Evolutionary conservation across 2,113 vertebrate species (phyloP), one percentile per base, ranked within the genome.

Genomic region (Pseudopodoces humilis): DNA sequence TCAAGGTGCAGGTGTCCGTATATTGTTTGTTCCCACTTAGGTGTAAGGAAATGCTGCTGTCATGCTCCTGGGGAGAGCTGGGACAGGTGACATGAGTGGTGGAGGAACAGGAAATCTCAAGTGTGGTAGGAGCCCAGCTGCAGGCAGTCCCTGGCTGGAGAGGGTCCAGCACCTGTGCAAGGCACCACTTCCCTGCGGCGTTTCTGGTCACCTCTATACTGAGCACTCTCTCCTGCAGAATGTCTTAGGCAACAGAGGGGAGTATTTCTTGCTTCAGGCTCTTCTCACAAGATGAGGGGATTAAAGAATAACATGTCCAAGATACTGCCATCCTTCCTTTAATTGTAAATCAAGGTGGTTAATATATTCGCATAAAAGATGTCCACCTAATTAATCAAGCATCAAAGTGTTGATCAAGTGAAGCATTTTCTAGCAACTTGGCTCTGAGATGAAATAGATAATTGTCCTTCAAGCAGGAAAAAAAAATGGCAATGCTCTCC

Each of bases 151-250:
- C 31, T 47, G 1, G 3, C 63, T 95, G 93, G 71, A 78, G 47
- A 83, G 47, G 19, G 22, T 89, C 87, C 87, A 95, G 59, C 55
- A 65, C 50, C 62, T 14, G 2, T 39, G 53, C 19, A 63, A 93
- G 50, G 33, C 35, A 22, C 25, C 0, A 2, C 60, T 88, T 83
- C 52, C 72, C 25, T 9, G 50, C 0, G 0, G 2, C 16, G 21
- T 31, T 81, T 62, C 72, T 88, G 68, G 50, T 52, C 0, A 0
- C 35, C 35, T 2, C 1, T 31, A 11, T 7, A 5, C 41, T 6
- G 27, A 44, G 47, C 23, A 24, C 10, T 55, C 22, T 20, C 25
- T 87, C 30, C 59, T 35, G 28, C 43, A 59, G 25, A 82, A 27
- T 2, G 0, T 65, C 43, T 55, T 33, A 19, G 33, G 21, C 78